Evolutionary conservation across 2,797 vertebrate genomes (phyloP), one percentile per base, ranked within the genome.

Genomic region (Hemibagrus guttatus): DNA sequence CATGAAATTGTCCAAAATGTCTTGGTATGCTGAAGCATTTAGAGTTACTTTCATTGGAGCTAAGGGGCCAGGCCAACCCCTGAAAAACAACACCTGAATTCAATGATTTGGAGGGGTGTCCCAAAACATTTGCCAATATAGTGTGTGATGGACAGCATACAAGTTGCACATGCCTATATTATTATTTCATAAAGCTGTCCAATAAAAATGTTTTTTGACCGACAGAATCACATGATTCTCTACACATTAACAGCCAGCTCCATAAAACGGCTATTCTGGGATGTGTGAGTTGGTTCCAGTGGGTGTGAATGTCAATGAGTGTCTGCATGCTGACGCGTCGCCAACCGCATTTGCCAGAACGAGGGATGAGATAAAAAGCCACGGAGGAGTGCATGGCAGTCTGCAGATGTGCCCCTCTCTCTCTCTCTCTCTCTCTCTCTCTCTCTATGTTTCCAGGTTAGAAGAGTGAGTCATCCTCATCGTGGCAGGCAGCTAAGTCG

Each of bases 381-480:
- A 63, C 5, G 61, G 68, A 86, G 66, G 84, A 84, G 84, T 81
- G 59, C 52, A 71, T 76, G 39, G 80, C 58, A 63, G 74, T 7
- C 64, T 87, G 76, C 85, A 88, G 86, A 90, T 89, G 90, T 90
- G 74, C 19, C 84, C 46, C 59, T 79, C 80, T 83, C 66, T 86
- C 79, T 85, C 66, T 85, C 82, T 79, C 35, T 74, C 78, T 68
- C 54, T 78, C 82, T 82, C 81, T 69, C 86, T 84, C 72, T 69
- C 72, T 86, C 90, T 80, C 59, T 49, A 88, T 90, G 83, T 89
- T 75, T 84, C 69, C 90, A 89, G 87, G 88, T 89, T 88, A 81
- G 84, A 84, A 56, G 90, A 84, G 86, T 90, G 90, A 90, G 87
- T 90, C 90, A 90, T 90, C 78, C 85, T 88, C 87, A 83, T 86